A percentile compares a stretch with the other conserved stretches of the same genome.
Evolutionary conservation across 2,888 invertebrate genomes (phyloP).

Genomic region (Zootermopsis nevadensis): DNA sequence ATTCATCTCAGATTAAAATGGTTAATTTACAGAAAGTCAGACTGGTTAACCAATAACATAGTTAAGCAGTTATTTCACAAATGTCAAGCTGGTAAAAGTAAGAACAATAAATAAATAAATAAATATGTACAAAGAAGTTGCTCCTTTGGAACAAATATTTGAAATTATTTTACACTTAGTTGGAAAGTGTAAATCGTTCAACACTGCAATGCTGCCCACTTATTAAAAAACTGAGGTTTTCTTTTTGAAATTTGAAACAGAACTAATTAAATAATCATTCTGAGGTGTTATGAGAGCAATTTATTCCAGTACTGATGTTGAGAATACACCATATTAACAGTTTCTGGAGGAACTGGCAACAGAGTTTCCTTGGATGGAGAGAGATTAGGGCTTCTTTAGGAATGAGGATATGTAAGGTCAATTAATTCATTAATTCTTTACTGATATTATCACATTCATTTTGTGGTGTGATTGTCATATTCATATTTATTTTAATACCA

Average conservation of each 20-base stretch:
- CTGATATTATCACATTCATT: background rate
- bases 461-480: background rate
- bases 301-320: background rate
- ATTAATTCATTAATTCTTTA: background rate
- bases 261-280: background rate
- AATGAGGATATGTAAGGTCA: background rate
- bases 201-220: background rate
- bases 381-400: slow-evolving; percentile 13
- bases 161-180: background rate
- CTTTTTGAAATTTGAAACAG: background rate
- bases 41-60: background rate
- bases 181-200: background rate
- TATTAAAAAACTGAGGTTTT: background rate
- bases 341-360: slow-evolving; percentile 13
- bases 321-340: background rate
- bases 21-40: background rate
- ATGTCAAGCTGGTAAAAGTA: background rate
- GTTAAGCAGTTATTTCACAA: background rate
- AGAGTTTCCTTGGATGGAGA: background rate
- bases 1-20: background rate
- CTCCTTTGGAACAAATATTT: background rate
- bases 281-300: background rate
- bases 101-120: no score
- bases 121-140: no score
- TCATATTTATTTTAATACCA: background rate